Evolutionary conservation across 1,140 invertebrate genomes (phyloP), one percentile per base, ranked within the genome.

Genomic region (Drosophila takahashii): DNA sequence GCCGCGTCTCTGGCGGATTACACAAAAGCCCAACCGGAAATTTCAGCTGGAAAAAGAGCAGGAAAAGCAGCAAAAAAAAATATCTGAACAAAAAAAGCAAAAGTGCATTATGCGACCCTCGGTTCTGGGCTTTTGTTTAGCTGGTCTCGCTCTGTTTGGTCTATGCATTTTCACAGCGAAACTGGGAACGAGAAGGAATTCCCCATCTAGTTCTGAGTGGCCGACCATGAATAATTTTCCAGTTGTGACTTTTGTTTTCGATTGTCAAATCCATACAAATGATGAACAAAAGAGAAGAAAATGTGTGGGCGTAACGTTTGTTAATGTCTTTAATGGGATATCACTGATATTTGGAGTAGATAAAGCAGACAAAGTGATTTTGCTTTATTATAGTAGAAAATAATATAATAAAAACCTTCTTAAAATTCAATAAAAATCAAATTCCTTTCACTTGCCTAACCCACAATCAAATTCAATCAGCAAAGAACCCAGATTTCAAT

Each of bases 211-310:
- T 77, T 70, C 66, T 70, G 51, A 70, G 66, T 70, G 66, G 64
- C 81, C 83, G 81, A 62, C 78, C 81, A 86, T 86, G 81, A 81
- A 86, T 86, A 87, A 85, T 81, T 85, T 86, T 77, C 66, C 67
- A 84, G 77, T 60, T 77, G 61, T 67, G 48, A 66, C 60, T 56
- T 47, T 75, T 65, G 64, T 77, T 52, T 60, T 22, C 76, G 42
- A 79, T 83, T 83, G 72, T 84, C 77, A 65, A 84, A 75, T 75
- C 70, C 57, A 71, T 60, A 60, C 53, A 72, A 70, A 70, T 48
- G 50, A 69, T 51, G 39, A 72, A 72, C 66, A 72, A 72, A 72
- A 60, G 66, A 9, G 32, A 2, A 22, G 2, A 32, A 29, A 59
- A 51, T 56, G 69, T 42, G 66, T 45, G 69, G 69, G 66, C 67